Base-by-base conservation (phyloP, 37 sponge, comb jelly and placozoan genomes). In the Tethya wilhelma region DNA sequence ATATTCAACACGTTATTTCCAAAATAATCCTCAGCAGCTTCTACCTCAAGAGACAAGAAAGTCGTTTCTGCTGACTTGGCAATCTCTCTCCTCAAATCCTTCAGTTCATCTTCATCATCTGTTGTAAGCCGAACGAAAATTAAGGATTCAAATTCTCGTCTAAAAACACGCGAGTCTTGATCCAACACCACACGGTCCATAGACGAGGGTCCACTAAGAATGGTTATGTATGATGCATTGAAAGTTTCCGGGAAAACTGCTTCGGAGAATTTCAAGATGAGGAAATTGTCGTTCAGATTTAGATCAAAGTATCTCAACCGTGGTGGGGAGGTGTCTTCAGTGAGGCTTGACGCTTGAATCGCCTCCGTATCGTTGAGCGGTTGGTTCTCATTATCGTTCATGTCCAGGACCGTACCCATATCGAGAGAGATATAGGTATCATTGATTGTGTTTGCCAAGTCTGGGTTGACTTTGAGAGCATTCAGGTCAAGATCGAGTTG, bases 211-310 rank as follows among this genome's bases (percentile, higher is more conserved):
- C 49, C 25, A 44, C 84, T 90, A 40, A 44, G 59, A 23, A 96
- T 49, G 43, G 73, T 59, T 44, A 96, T 76, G 17, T 45, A 76
- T 4, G 84, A 73, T 2, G 69, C n/a, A 38, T 90, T 75, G 2
- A 96, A 59, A 4, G 88, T 86, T 4, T 56, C 44, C 0, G 81
- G 84, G 19, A 60, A 64, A 14, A 96, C 89, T 17, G 96, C 90
- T 69, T 96, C 91, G 28, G 84, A 83, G 75, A 96, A 96, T 26
- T 71, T 83, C 79, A 96, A 45, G 22, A 80, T 71, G 22, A 96
- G 88, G 28, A 71, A 59, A 55, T 89, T 90, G 56, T 86, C 86
- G 58, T 90, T 93, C 49, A 96, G 56, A 59, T 91, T 67, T n/a
- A 96, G 79, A 41, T 93, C 90, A 77, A 86, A 96, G 20, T 88